phyloP scores from a whole-genome alignment of 2,797 vertebrate genomes.

The Meda fulgida region DNA sequence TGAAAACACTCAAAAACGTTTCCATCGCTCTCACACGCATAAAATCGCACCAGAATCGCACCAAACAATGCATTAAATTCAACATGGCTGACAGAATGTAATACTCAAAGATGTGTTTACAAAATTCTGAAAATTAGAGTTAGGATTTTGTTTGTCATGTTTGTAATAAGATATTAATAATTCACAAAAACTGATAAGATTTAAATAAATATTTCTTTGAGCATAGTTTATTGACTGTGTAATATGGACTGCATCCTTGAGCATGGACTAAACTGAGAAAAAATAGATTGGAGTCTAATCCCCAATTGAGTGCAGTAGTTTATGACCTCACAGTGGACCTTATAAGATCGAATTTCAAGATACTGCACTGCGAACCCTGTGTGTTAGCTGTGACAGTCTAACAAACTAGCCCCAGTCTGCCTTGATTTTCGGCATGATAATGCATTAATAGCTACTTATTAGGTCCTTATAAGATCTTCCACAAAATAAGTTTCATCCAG shows the following conservation, averaged over 20 bases:
- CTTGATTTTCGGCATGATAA: neutral
- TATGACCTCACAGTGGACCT: neutral
- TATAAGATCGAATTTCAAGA: neutral
- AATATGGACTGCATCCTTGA: neutral
- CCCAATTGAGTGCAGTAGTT: neutral
- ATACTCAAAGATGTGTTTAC: neutral
- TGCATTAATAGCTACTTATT: neutral
- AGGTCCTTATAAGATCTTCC: neutral
- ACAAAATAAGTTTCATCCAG: neutral
- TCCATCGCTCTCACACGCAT: constrained; percentile 25
- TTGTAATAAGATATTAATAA: neutral
- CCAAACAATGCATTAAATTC: constrained; percentile 23
- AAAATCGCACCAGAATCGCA: constrained; percentile 10
- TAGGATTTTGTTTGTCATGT: neutral
- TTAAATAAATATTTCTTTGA: neutral
- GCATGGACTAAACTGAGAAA: neutral
- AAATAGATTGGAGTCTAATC: neutral
- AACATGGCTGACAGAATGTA: constrained; percentile 9
- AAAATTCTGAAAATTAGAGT: neutral
- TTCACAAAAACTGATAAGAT: neutral
- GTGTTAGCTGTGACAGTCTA: constrained; percentile 9
- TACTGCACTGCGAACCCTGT: neutral
- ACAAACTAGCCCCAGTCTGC: neutral
- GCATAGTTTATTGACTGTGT: neutral
- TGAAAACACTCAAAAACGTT: constrained; percentile 60